Base-by-base conservation (phyloP, 2,888 invertebrate species). In the Cerastoderma edule region DNA sequence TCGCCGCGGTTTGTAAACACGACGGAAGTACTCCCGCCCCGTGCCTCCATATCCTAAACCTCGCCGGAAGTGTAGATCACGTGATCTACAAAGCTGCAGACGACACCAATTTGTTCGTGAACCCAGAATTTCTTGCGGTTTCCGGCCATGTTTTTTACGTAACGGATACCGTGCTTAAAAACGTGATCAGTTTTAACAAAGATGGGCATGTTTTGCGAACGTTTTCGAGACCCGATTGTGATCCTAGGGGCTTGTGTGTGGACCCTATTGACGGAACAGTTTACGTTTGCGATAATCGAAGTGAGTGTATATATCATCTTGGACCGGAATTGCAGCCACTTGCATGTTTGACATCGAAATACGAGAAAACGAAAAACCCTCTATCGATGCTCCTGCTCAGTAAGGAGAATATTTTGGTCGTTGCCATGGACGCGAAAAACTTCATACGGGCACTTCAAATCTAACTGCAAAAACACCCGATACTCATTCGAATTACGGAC, bases 1-100 rank as follows among this genome's bases (percentile, higher is more conserved):
- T 78, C 8, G 46, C 73, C 16, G 67, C 73, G 0, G 66, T 66
- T 19, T 78, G 78, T 64, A 66, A 67, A 64, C 67, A 73, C 30
- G 73, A 78, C 27, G 57, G 56, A 2, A 39, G 57, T 19, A 68
- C 53, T 16, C n/a, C 54, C 10, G 32, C 22, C 13, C 78, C 78
- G 13, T 48, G 73, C 32, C 57, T 77, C 13, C 72, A 77, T 44
- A 65, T 72, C 22, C 56, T 72, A 56, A 68, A 76, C 44, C 60
- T 54, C 28, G 27, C 68, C 54, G 76, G 76, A 28, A 68, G 50
- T 35, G n/a, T 75, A 30, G 27, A 67, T 30, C 60, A 33, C 10
- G 64, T 67, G 28, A 54, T 75, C 8, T 66, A 53, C 27, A 63
- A 63, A 53, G 50, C 50, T 46, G 8, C 56, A 0, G 50, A 66